phyloP scores from a whole-genome alignment of 2,113 vertebrate genomes.

The Corythoichthys haematopterus region DNA sequence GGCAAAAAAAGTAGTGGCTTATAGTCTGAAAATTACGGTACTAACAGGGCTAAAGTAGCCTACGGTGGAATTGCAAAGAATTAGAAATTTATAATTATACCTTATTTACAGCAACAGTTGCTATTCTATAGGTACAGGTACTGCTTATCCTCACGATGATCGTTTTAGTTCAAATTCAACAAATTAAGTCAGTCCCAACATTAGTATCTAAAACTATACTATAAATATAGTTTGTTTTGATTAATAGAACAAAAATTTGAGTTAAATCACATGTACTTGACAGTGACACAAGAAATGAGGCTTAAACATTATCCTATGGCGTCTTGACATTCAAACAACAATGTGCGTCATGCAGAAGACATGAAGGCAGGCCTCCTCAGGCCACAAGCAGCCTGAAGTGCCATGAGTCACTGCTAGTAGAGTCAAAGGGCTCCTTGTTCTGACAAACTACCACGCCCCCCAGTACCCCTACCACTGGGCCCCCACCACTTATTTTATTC shows the following conservation, averaged over 20 bases:
- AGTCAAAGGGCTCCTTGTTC: slow-evolving; percentile 62
- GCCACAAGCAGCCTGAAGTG: slow-evolving; percentile 35
- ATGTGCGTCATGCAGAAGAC: slow-evolving; percentile 52
- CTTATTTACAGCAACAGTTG: too few species aligned
- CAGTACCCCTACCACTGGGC: too few species aligned
- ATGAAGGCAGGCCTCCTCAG: slow-evolving; percentile 25
- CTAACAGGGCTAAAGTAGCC: not conserved
- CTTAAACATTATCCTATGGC: slow-evolving; percentile 27
- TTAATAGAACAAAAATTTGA: too few species aligned
- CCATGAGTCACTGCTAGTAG: slow-evolving; percentile 50
- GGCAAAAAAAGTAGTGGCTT: too few species aligned
- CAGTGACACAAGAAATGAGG: too few species aligned
- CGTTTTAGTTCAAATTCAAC: too few species aligned
- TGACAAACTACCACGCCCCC: not conserved
- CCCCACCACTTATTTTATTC: slow-evolving; percentile 29
- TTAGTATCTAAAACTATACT: not conserved
- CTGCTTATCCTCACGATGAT: too few species aligned
- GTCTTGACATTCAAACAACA: slow-evolving; percentile 46
- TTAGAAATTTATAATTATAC: not conserved
- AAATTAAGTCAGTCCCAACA: too few species aligned
- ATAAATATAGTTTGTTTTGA: too few species aligned
- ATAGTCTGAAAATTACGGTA: too few species aligned
- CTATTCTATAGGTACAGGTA: too few species aligned
- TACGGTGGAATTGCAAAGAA: not conserved
- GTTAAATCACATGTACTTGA: too few species aligned